Conservation (phyloP, 2,113 vertebrate genomes). For the Sarotherodon lohbergeri region DNA sequence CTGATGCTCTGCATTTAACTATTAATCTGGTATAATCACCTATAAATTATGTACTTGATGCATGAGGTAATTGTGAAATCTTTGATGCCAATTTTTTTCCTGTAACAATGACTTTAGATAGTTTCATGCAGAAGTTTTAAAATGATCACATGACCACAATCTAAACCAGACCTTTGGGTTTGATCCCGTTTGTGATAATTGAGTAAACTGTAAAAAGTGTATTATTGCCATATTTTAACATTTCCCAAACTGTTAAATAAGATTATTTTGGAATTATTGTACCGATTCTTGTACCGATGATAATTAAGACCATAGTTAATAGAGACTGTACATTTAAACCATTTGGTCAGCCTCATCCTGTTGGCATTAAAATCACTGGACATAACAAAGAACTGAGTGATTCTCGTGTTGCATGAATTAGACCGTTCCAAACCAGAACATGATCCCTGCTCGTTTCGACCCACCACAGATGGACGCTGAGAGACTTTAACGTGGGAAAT, state of each 20-base stretch:
- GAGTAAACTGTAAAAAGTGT: background rate
- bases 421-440: background rate
- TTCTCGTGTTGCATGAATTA: background rate
- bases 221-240: background rate
- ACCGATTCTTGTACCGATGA: background rate
- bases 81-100: background rate
- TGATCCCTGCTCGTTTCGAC: background rate
- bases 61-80: background rate
- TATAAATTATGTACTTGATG: background rate
- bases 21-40: background rate
- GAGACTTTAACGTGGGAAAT: background rate
- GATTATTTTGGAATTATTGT: background rate
- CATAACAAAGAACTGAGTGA: background rate
- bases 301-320: background rate
- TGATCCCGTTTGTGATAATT: background rate
- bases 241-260: background rate
- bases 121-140: background rate
- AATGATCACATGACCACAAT: background rate
- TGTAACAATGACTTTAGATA: background rate
- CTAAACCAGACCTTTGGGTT: background rate
- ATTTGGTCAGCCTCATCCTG: background rate
- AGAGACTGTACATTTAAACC: background rate
- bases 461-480: background rate
- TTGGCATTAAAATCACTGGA: background rate
- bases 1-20: background rate